Percentiles rank a stretch among this genome's conserved stretches.
Evolutionary conservation across 2,888 invertebrate species (phyloP).

Genomic region (Coronaproctus castanopsis): DNA sequence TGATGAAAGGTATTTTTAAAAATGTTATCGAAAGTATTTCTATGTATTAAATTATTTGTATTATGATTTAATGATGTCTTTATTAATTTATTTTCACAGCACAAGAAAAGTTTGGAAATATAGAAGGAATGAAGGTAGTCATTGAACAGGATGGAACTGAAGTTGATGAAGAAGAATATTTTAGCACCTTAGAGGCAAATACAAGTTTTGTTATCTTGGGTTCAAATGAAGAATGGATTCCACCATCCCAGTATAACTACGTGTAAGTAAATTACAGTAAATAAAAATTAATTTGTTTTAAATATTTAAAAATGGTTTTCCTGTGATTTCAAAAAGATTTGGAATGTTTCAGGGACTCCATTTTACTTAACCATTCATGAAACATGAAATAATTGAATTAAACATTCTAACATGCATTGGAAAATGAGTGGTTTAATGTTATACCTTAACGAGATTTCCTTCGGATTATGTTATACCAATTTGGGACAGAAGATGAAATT

Average conservation of each 20-base stretch:
- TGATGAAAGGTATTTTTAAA: slow-evolving; percentile 32
- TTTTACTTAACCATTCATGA: too few species aligned
- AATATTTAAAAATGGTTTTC: too few species aligned
- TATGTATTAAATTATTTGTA: background rate
- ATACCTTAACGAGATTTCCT: too few species aligned
- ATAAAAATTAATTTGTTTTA: too few species aligned
- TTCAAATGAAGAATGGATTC: slow-evolving; percentile 21
- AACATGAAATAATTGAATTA: too few species aligned
- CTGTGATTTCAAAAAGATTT: too few species aligned
- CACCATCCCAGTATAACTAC: slow-evolving; percentile 12
- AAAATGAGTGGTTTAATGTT: too few species aligned
- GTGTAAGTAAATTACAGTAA: slow-evolving; percentile 7
- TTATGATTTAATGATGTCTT: background rate
- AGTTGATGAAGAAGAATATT: slow-evolving; percentile 88
- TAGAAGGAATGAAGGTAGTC: slow-evolving; percentile 47
- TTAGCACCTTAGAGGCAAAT: slow-evolving; percentile 70
- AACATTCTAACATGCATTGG: too few species aligned
- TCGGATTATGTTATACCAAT: too few species aligned
- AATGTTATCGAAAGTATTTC: too few species aligned
- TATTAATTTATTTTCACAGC: slow-evolving; percentile 27
- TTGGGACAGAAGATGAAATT: too few species aligned
- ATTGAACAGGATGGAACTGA: slow-evolving; percentile 85
- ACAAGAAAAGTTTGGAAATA: slow-evolving; percentile 42
- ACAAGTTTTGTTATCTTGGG: slow-evolving; percentile 59
- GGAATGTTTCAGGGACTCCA: too few species aligned